Evolutionary conservation across 2,888 invertebrate genomes (phyloP).

Genomic region (Acleris holmiana): DNA sequence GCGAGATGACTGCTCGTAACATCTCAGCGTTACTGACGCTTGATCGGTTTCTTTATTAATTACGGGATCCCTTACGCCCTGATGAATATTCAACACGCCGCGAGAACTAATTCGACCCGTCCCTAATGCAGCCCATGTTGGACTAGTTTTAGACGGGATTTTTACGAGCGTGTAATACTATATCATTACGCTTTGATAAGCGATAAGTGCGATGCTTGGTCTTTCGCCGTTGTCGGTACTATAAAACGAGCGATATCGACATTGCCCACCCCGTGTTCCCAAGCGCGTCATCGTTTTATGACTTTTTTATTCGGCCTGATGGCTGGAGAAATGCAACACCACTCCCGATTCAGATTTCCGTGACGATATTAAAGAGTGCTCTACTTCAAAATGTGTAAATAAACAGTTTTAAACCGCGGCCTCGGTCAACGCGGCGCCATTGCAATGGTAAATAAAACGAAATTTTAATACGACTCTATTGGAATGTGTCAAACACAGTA

Average conservation of each 20-base stretch:
- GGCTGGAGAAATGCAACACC: slow-evolving; percentile 77
- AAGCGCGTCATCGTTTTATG: slow-evolving; percentile 79
- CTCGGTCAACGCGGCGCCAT: slow-evolving; percentile 42
- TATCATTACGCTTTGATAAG: slow-evolving; percentile 75
- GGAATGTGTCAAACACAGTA: slow-evolving; percentile 27
- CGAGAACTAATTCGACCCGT: slow-evolving; percentile 60
- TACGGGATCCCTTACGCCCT: slow-evolving; percentile 65
- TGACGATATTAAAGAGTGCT: slow-evolving; percentile 62
- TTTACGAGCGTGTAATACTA: slow-evolving; percentile 77
- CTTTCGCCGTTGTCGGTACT: slow-evolving; percentile 71
- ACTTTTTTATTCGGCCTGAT: slow-evolving; percentile 80
- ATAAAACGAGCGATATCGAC: slow-evolving; percentile 72
- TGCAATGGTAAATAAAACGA: slow-evolving; percentile 39
- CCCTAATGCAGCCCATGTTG: slow-evolving; percentile 54
- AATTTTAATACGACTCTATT: slow-evolving; percentile 37
- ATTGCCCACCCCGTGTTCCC: slow-evolving; percentile 74
- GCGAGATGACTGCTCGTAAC: slow-evolving; percentile 50
- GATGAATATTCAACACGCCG: slow-evolving; percentile 66
- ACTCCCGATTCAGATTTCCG: slow-evolving; percentile 72
- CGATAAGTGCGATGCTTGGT: slow-evolving; percentile 74
- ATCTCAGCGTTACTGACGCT: slow-evolving; percentile 56
- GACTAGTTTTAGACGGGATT: slow-evolving; percentile 64
- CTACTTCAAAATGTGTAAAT: slow-evolving; percentile 63
- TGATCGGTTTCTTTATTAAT: slow-evolving; percentile 67
- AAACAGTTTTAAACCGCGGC: slow-evolving; percentile 55